Base-by-base conservation (phyloP, 2,113 vertebrate genomes). In the Peromyscus californicus region DNA sequence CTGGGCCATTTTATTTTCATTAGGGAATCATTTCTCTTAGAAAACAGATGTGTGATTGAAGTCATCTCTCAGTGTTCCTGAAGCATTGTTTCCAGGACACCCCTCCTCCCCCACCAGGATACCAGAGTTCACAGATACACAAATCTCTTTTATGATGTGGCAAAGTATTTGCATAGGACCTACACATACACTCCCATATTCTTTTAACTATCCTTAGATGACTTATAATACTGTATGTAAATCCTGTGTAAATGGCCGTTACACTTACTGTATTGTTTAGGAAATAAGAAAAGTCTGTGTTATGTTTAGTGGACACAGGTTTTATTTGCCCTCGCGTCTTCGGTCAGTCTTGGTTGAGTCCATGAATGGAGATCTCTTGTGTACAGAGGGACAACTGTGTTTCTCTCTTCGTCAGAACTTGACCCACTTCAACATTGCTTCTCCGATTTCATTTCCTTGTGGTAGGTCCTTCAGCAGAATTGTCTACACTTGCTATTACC, bases 11-110 rank as follows among this genome's bases (percentile, higher is more conserved):
- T 85, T 61, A 65, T 97, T 94, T 45, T 67, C 33, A 90, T 89
- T 91, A 26, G 29, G 96, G 84, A 54, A 79, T 70, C 48, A 87
- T 88, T 93, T 96, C 85, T 72, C 0, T 74, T 70, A 91, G 54
- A 59, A 94, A 70, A 94, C 36, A 89, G 19, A 80, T 11, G 65
- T 54, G 22, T 31, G 87, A 26, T 61, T 94, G 29, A 4, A 79
- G 7, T 79, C 33, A n/a, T 65, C 31, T 70, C 24, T 79, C 61
- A 91, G 21, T 67, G 22, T 67, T 33, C 45, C 7, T 78, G 61
- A 61, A 39, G 59, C 17, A 65, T 63, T 90, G n/a, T 74, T 65
- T 78, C 59, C 22, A 91, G 89, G 21, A 51, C 12, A 54, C 31
- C 33, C 51, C 21, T 26, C 21, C 36, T 39, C 15, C 39, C 16